phyloP scores from a whole-genome alignment of 1,140 invertebrate species.

The Penaeus indicus region DNA sequence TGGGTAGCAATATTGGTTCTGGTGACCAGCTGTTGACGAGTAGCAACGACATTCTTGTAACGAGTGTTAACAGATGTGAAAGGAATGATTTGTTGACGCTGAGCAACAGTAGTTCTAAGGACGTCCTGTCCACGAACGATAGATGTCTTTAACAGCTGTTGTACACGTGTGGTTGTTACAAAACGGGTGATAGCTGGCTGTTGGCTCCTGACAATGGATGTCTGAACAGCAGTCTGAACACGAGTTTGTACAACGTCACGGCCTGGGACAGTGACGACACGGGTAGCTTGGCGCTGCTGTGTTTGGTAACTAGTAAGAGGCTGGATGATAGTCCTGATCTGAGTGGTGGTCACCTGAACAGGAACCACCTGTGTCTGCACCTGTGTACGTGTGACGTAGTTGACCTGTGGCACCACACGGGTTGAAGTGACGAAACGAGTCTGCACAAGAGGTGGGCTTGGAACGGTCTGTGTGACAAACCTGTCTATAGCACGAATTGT shows the following conservation, averaged over 20 bases:
- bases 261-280: constrained; percentile 40
- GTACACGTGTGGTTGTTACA: constrained; percentile 35
- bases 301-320: constrained; percentile 43
- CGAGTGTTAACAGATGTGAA: constrained; percentile 49
- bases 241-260: constrained; percentile 50
- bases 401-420: constrained; percentile 52
- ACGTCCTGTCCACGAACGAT: constrained; percentile 33
- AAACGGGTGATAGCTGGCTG: constrained; percentile 46
- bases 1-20: constrained; percentile 53
- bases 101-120: constrained; percentile 36
- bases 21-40: constrained; percentile 55
- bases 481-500: not conserved
- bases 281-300: constrained; percentile 18
- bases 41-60: constrained; percentile 42
- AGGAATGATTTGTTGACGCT: constrained; percentile 53
- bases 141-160: constrained; percentile 40
- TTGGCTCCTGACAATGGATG: constrained; percentile 46
- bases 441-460: constrained; percentile 38
- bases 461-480: constrained; percentile 43
- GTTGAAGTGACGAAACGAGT: constrained; percentile 39
- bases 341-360: constrained; percentile 47
- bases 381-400: constrained; percentile 51
- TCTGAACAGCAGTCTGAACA: constrained; percentile 57
- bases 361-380: constrained; percentile 55
- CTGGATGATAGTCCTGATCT: constrained; percentile 31